Percentiles rank a stretch among this genome's conserved stretches.
Evolutionary conservation across 2,113 vertebrate genomes (phyloP).

Genomic region (Dasyurus viverrinus): DNA sequence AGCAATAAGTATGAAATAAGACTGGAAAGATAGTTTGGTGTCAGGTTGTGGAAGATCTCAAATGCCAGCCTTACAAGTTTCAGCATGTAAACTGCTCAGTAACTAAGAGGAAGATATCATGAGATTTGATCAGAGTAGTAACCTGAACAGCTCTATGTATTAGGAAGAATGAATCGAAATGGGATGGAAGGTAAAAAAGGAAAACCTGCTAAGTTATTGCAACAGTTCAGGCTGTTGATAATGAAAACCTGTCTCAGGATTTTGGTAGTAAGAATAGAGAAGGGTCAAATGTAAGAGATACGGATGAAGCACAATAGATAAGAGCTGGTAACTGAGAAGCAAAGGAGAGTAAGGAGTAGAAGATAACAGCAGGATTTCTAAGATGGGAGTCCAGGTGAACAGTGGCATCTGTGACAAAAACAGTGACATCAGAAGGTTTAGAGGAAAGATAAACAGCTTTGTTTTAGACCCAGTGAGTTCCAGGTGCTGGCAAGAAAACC

Average conservation of each 20-base stretch:
- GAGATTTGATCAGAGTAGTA: background rate
- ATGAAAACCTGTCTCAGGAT: background rate
- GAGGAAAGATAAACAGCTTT: background rate
- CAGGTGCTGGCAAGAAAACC: background rate
- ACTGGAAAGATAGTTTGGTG: background rate
- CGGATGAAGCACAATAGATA: background rate
- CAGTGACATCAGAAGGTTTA: background rate
- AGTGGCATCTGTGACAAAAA: background rate
- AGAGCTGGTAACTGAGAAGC: background rate
- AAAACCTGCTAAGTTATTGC: background rate
- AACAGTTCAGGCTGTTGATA: background rate
- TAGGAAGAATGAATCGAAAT: background rate
- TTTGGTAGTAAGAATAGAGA: background rate
- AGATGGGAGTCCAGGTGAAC: background rate
- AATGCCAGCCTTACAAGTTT: background rate
- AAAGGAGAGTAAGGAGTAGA: background rate
- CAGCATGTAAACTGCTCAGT: background rate
- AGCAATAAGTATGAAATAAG: background rate
- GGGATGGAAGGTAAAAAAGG: background rate
- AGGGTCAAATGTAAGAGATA: background rate
- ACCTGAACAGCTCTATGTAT: background rate
- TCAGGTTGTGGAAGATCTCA: background rate
- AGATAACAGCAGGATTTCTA: background rate
- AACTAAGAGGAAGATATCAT: background rate
- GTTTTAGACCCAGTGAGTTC: background rate